Percentiles rank a stretch among this genome's conserved stretches.
Conservation (phyloP, 2,113 vertebrate species). For the Oreocharis arfaki region DNA sequence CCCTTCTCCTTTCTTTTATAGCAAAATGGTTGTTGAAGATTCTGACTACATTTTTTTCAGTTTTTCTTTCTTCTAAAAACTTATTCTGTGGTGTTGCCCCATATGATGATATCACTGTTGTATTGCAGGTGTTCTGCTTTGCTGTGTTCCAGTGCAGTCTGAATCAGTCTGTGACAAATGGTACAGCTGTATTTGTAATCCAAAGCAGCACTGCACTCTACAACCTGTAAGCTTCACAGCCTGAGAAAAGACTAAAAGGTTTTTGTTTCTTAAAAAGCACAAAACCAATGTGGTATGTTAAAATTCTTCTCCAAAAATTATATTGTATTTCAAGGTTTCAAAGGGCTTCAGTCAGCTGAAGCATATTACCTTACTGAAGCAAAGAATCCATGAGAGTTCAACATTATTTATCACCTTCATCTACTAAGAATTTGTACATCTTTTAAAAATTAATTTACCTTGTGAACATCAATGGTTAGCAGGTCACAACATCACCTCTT, state of each 20-base stretch:
- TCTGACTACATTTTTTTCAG: neutral
- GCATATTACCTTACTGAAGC: neutral
- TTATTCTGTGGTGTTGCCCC: neutral
- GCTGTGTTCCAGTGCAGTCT: neutral
- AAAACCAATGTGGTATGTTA: neutral
- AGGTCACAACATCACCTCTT: neutral
- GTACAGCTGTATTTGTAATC: neutral
- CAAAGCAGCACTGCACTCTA: neutral
- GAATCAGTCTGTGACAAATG: neutral
- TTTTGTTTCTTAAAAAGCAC: neutral
- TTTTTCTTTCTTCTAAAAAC: neutral
- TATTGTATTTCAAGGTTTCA: neutral
- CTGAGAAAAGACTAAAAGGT: neutral
- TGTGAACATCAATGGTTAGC: neutral
- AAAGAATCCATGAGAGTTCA: neutral
- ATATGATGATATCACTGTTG: fast-evolving
- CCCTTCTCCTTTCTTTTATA: neutral
- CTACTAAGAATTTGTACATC: neutral
- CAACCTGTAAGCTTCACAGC: neutral
- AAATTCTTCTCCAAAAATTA: neutral
- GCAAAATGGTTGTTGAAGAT: neutral
- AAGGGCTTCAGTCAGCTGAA: neutral
- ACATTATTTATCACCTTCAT: neutral
- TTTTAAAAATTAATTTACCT: neutral
- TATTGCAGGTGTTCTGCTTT: neutral